Evolutionary conservation across 2,113 vertebrate species (phyloP).

Genomic region (Acrocephalus kingi): DNA sequence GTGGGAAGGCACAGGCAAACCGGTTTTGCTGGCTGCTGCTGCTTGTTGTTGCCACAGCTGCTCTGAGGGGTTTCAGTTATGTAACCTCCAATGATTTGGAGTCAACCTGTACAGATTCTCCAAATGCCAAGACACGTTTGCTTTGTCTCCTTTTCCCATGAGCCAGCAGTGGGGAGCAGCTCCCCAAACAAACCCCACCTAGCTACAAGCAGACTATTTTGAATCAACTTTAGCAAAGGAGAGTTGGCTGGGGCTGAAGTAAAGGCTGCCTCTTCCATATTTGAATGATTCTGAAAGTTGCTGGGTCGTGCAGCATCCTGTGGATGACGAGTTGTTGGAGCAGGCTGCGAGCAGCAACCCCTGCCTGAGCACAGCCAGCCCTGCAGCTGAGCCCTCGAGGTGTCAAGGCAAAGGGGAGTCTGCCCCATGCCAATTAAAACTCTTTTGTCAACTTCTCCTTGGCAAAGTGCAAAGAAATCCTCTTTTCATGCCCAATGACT

Average conservation of each 20-base stretch:
- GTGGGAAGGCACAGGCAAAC: not conserved
- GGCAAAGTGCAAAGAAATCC: not conserved
- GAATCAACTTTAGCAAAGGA: not conserved
- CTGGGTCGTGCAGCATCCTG: fast-evolving
- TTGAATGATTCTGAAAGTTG: not conserved
- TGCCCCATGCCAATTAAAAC: not conserved
- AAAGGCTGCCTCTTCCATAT: not conserved
- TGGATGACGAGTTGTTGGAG: not conserved
- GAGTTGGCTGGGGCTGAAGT: not conserved
- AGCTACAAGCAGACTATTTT: not conserved
- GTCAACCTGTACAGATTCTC: not conserved
- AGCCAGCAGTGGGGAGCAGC: not conserved
- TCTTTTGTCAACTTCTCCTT: not conserved
- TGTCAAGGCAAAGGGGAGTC: not conserved
- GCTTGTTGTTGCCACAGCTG: not conserved
- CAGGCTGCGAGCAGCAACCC: not conserved
- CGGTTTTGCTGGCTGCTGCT: not conserved
- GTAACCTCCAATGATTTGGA: not conserved
- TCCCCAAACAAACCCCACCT: not conserved
- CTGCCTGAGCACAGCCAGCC: not conserved
- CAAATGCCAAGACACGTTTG: fast-evolving
- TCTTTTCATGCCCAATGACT: not conserved
- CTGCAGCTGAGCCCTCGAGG: not conserved
- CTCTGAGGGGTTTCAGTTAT: not conserved
- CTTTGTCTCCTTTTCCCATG: not conserved